Evolutionary conservation across 2,113 vertebrate species (phyloP).

Genomic region (Pitta sordida): DNA sequence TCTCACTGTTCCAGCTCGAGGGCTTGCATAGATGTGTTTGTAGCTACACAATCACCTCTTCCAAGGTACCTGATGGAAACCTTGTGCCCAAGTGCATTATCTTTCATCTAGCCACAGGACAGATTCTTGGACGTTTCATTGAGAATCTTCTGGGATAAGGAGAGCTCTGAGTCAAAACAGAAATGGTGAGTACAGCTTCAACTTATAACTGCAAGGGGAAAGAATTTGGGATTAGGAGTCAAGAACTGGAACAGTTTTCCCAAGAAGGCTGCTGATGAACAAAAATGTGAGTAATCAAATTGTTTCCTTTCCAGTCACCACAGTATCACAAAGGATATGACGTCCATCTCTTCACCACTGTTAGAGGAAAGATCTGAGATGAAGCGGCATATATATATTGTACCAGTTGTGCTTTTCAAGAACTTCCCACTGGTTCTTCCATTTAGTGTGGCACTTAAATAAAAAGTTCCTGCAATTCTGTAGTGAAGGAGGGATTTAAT

Average conservation of each 20-base stretch:
- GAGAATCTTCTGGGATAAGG: not conserved
- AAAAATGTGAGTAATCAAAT: not conserved
- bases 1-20: not conserved
- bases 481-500: not conserved
- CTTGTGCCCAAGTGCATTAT: not conserved
- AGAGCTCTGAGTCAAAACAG: not conserved
- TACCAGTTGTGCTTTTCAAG: not conserved
- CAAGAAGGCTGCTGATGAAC: not conserved
- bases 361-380: not conserved
- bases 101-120: not conserved
- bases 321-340: not conserved
- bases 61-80: not conserved
- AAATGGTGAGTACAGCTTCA: not conserved
- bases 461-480: not conserved
- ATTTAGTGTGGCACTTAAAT: not conserved
- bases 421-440: not conserved
- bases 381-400: not conserved
- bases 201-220: not conserved
- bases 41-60: not conserved
- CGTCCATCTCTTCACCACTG: not conserved
- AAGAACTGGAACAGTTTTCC: not conserved
- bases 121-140: rapidly evolving
- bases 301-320: not conserved
- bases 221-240: not conserved
- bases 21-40: not conserved